Evolutionary conservation across 2,797 vertebrate genomes (phyloP).

Genomic region (Rhodeus uyekii): DNA sequence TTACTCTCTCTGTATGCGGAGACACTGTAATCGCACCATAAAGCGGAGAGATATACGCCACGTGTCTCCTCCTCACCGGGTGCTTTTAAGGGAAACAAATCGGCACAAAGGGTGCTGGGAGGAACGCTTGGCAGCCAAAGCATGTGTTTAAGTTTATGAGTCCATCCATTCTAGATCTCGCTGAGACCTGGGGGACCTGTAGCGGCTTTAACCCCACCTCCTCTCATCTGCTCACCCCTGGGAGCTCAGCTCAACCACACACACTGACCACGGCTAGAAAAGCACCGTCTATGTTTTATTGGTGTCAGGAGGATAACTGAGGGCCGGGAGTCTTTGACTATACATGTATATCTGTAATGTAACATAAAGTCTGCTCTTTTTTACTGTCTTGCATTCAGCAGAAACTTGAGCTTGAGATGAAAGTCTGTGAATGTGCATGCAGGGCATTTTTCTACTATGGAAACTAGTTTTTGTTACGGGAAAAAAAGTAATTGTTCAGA

Average conservation of each 20-base stretch:
- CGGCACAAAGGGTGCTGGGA: background rate
- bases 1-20: conserved; percentile 45
- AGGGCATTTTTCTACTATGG: background rate
- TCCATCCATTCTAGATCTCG: conserved; percentile 51
- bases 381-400: background rate
- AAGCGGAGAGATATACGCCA: conserved; percentile 52
- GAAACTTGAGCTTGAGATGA: background rate
- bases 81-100: conserved; percentile 45
- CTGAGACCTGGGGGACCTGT: conserved; percentile 42
- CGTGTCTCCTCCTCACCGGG: conserved; percentile 37
- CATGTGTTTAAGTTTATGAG: conserved; percentile 53
- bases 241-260: conserved; percentile 7
- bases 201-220: conserved; percentile 27
- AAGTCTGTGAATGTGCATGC: background rate
- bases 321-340: conserved; percentile 14
- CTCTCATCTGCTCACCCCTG: background rate
- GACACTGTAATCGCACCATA: conserved; percentile 44
- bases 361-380: background rate
- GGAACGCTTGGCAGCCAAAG: conserved; percentile 26
- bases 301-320: conserved; percentile 37
- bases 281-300: conserved; percentile 34
- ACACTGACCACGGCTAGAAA: conserved; percentile 10
- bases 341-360: conserved; percentile 22
- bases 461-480: background rate
- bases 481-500: background rate